Conservation (phyloP, 2,113 vertebrate genomes). For the Limanda limanda region DNA sequence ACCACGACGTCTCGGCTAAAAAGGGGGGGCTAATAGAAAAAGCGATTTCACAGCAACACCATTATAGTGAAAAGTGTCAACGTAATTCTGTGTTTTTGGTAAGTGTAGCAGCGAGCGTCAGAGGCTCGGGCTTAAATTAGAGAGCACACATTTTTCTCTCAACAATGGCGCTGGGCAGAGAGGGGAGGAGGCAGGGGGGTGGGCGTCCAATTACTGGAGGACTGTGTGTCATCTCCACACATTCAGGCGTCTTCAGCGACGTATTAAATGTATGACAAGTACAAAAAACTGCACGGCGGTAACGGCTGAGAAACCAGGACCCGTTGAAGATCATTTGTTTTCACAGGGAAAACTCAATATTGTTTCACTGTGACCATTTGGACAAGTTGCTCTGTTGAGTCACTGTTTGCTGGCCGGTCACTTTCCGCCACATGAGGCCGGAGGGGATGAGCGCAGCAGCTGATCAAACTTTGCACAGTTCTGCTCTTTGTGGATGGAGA, state of each 20-base stretch:
- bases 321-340: not conserved
- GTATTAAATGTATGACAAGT: conserved; percentile 49
- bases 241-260: conserved; percentile 51
- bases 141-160: conserved; percentile 66
- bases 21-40: conserved; percentile 42
- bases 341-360: conserved; percentile 28
- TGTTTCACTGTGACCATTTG: conserved; percentile 42
- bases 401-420: conserved; percentile 7
- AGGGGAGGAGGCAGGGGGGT: conserved; percentile 1
- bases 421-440: conserved; percentile 14
- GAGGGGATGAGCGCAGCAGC: conserved; percentile 16
- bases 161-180: conserved; percentile 58
- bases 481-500: conserved; percentile 4
- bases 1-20: conserved; percentile 34
- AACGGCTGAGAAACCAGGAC: conserved; percentile 37
- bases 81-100: conserved; percentile 65
- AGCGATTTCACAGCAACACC: conserved; percentile 35
- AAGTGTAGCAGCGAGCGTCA: conserved; percentile 51
- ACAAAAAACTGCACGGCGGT: conserved; percentile 34
- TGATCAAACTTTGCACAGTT: not conserved
- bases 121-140: conserved; percentile 68
- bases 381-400: conserved; percentile 34
- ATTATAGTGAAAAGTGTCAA: conserved; percentile 65
- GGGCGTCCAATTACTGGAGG: conserved; percentile 73
- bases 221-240: conserved; percentile 66